Evolutionary conservation across 2,113 vertebrate species (phyloP), one percentile per base, ranked within the genome.

Genomic region (Pomatostomus ruficeps): DNA sequence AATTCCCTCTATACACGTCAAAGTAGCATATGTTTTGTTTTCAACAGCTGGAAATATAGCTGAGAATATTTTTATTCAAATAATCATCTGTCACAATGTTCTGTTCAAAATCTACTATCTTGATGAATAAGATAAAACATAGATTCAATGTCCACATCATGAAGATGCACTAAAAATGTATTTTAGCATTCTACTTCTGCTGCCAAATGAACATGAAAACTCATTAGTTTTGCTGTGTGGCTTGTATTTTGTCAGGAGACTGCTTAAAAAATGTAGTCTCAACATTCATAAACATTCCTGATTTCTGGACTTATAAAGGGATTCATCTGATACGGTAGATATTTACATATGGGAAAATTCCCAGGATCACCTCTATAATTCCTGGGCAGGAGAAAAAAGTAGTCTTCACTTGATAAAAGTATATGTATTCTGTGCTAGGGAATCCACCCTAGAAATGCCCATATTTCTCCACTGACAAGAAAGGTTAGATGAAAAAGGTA

Each of bases 381-480:
- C 19, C 18, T 48, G 9, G 2, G 3, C 2, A 45, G 33, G 8
- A 2, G 1, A 2, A 9, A 54, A 62, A 67, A 17, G 10, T 26
- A 7, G 33, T 40, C 45, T 55, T 70, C 10, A 17, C 25, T 43
- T 40, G 2, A 78, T 29, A 52, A 49, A 70, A 4, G 8, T 45
- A 26, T 3, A 55, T 40, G 2, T 17, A 14, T 36, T 36, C 7
- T 36, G 4, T 40, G 7, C 12, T 49, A 42, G 38, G 24, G 8
- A 83, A 52, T 65, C 7, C 3, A 2, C 5, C 2, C 10, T 35
- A 40, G 28, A 74, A 75, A 80, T n/a, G 1, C 2, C 7, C 26
- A 2, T 35, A 40, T 66, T 71, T 81, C 22, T 65, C 4, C 12
- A 31, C 66, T 48, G 49, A 70, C 14, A 67, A 42, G 4, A 42